Base-by-base conservation (phyloP, 2,888 invertebrate species). In the Nipponacmea schrenckii region DNA sequence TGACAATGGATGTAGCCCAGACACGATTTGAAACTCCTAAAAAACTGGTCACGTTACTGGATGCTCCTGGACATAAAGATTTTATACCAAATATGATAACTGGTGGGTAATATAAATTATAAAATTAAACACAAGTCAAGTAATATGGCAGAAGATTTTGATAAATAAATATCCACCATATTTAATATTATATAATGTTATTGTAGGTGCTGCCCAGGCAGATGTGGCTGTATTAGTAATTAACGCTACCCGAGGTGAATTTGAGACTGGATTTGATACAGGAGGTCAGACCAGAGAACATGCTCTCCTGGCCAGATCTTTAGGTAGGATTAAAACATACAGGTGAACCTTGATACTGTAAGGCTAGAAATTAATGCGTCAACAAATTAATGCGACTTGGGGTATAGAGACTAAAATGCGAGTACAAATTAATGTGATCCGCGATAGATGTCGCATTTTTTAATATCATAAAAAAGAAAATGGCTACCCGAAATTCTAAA, bases 51-150 rank as follows among this genome's bases (percentile, higher is more conserved):
- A 89, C 88, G 10, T 81, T 99, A 64, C 90, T 99, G 72, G 99
- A 99, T 91, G 98, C 99, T 44, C 99, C 99, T 0, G 99, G 99
- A 0, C 99, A 99, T 89, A 97, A 96, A 88, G 99, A 99, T 89
- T 99, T 99, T 86, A 98, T 99, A 86, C 98, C 99, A 1, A 98
- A 99, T 85, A 99, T 99, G 98, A 99, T 99, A 80, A 95, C 95
- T 17, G 91, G 90, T 90, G 74, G 50, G 75, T 64, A 17, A 2
- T 15, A 31, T n/a, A n/a, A n/a, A n/a, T n/a, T n/a, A n/a, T n/a
- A n/a, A n/a, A n/a, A n/a, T n/a, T n/a, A n/a, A n/a, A n/a, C 31
- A 15, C 39, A 62, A 68, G 26, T 31, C 24, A n/a, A 39, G 63
- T 15, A 20, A 65, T 20, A 27, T 44, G 15, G n/a, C 15, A 17